Evolutionary conservation across 2,797 vertebrate genomes (phyloP).

Genomic region (Eremophila alpestris): DNA sequence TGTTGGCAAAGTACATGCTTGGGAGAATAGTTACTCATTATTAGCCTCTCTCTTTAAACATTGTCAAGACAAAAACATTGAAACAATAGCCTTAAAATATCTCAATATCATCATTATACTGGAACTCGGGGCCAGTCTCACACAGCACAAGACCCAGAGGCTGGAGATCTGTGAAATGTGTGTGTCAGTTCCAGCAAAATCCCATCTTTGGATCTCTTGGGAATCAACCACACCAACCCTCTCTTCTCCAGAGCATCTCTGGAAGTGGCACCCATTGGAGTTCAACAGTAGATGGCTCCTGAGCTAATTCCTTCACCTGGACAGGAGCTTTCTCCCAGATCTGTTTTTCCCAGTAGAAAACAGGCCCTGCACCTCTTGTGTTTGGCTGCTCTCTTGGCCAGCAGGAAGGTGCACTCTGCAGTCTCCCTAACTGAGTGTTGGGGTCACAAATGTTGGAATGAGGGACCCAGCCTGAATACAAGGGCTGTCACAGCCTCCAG

Average conservation of each 20-base stretch:
- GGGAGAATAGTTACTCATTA: not conserved
- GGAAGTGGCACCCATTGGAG: not conserved
- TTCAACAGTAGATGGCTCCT: not conserved
- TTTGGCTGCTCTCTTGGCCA: not conserved
- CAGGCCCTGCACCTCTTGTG: not conserved
- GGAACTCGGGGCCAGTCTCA: not conserved
- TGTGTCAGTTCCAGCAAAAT: not conserved
- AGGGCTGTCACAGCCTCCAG: not conserved
- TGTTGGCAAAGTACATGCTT: not conserved
- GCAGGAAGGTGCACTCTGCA: not conserved
- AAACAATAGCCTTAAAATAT: not conserved
- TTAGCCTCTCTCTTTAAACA: not conserved
- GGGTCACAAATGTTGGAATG: not conserved
- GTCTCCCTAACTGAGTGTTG: rapidly evolving
- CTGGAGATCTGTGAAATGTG: not conserved
- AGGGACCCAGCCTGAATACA: not conserved
- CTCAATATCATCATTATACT: not conserved
- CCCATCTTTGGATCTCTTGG: not conserved
- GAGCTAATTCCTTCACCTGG: not conserved
- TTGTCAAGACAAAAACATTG: not conserved
- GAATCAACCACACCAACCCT: not conserved
- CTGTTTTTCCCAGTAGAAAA: not conserved
- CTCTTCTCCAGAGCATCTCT: not conserved
- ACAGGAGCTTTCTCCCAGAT: not conserved
- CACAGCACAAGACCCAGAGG: not conserved